These are phyloP conservation scores for Lasaia peninsularis DNA, from an alignment of 1,140 invertebrate species.

Conservation along the genomic window DNA sequence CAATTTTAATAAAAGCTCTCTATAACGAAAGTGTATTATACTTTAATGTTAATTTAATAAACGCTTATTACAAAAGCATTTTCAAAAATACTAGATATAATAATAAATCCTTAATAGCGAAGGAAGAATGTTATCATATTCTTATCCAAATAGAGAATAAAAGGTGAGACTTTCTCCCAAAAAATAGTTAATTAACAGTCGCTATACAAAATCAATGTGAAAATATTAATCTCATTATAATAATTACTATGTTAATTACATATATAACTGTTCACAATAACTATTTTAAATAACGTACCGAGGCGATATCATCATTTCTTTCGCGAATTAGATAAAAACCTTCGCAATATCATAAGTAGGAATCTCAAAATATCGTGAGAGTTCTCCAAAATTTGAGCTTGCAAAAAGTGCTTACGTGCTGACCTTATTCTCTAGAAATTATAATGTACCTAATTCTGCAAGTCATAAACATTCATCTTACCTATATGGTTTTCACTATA, in stretches of 20 bases:
- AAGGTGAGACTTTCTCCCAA: too few relatives aligned
- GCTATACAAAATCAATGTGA: too few relatives aligned
- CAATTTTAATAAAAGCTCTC: too few relatives aligned
- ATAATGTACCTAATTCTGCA: not conserved
- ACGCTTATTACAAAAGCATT: too few relatives aligned
- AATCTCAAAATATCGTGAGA: conserved; percentile 6
- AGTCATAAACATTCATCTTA: not conserved
- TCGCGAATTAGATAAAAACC: conserved; percentile 1
- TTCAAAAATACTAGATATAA: too few relatives aligned
- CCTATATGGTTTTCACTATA: too few relatives aligned
- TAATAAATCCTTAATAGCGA: too few relatives aligned
- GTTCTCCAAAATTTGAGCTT: not conserved
- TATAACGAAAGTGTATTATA: too few relatives aligned
- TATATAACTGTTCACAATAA: not conserved
- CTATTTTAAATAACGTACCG: not conserved
- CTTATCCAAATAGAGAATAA: too few relatives aligned
- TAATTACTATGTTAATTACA: not conserved
- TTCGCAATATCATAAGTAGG: not conserved
- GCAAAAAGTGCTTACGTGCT: not conserved
- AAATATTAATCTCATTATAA: not conserved
- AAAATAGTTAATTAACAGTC: too few relatives aligned
- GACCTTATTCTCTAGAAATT: not conserved
- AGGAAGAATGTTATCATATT: too few relatives aligned
- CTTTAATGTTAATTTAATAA: too few relatives aligned
- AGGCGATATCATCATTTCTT: not conserved